Base-by-base conservation (phyloP, 2,113 vertebrate species). In the Nestor notabilis region DNA sequence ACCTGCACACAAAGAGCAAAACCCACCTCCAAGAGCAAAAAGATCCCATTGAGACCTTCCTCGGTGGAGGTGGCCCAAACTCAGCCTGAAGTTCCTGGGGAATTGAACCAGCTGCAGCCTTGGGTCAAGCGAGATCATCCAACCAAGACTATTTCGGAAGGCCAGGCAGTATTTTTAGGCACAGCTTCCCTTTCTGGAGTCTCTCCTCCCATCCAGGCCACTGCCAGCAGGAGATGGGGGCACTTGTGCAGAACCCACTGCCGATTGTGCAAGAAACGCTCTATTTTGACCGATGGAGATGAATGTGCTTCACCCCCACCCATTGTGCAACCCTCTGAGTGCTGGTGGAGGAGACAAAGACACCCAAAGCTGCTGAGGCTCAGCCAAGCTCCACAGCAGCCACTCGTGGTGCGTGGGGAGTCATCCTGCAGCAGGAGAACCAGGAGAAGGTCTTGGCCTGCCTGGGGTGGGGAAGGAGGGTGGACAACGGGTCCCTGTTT, bases 81-180 rank as follows among this genome's bases (percentile, higher is more conserved):
- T 37, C 18, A 19, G 58, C 1, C 17, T 4, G 55, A 29, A 33
- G 9, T 39, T 43, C 1, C 0, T 1, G 31, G 60, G 87, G 43
- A n/a, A 24, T 5, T 6, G 41, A 84, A 49, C 17, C 75, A n/a
- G 20, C 44, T 7, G 31, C 76, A 78, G 83, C 76, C 46, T 29
- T 1, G 63, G 68, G 64, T 63, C 77, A 63, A 5, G 0, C 2
- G 2, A 53, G 87, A 83, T 29, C 55, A 5, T 4, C 5, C 68
- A 61, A 10, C 50, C 2, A 2, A 17, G 94, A 70, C 49, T 84
- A 90, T 94, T 97, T 95, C 71, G 87, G 95, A 82, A 78, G 90
- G 13, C 0, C 24, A 6, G 81, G 7, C 6, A 28, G 43, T 96
- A 90, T 94, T 95, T 96, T 94, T 94, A 89, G 50, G 74, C 53